Evolutionary conservation across 92 coral and sea anemone genomes (phyloP).

Genomic region (Porites evermanni): DNA sequence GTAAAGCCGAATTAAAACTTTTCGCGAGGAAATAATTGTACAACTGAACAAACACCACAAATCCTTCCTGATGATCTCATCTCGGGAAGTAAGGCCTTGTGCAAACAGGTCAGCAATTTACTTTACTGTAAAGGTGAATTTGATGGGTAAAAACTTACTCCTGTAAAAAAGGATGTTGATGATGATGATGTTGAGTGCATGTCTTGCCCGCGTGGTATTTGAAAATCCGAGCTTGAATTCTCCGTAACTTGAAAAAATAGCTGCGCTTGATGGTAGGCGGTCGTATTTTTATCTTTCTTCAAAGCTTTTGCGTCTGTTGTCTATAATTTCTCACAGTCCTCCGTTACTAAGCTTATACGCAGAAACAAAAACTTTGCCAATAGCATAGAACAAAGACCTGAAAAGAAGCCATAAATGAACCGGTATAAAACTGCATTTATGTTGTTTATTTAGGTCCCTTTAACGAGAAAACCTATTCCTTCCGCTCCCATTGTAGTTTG

Average conservation of each 20-base stretch:
- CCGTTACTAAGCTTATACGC: background rate
- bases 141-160: constrained; percentile 5
- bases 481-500: constrained; percentile 21
- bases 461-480: constrained; percentile 35
- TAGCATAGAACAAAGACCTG: constrained; percentile 25
- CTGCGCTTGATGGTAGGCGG: background rate
- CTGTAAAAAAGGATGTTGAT: background rate
- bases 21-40: constrained; percentile 2
- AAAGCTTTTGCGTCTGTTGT: background rate
- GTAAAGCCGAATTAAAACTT: constrained; percentile 10
- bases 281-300: background rate
- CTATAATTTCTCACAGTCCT: background rate
- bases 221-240: background rate
- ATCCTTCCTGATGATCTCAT: constrained; percentile 24
- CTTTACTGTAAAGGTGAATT: background rate
- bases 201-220: background rate
- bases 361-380: constrained; percentile 15
- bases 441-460: constrained; percentile 36
- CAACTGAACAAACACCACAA: constrained; percentile 23
- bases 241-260: background rate
- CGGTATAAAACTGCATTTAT: background rate
- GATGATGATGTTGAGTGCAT: background rate
- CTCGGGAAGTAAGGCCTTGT: background rate
- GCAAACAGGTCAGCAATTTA: constrained; percentile 22
- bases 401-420: constrained; percentile 38